These are phyloP conservation scores for Aplysina aerophoba DNA, from an alignment of 37 sponge, comb jelly and placozoan genomes.

Conservation along the genomic window DNA sequence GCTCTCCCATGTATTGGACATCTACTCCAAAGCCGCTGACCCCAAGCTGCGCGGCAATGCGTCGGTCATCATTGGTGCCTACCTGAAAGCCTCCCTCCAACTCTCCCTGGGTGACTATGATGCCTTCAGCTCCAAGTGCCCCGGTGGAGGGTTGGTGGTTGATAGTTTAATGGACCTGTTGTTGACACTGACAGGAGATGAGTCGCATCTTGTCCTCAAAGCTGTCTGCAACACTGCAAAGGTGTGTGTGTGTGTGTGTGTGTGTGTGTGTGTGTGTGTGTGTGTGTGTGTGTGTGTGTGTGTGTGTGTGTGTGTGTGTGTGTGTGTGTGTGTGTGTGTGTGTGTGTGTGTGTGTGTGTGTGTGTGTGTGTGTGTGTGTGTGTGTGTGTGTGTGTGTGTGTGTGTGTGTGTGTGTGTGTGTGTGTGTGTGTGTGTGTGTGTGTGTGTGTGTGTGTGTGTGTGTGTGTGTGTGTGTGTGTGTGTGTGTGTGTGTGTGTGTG, in stretches of 20 bases:
- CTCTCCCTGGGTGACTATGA: constrained; percentile 4
- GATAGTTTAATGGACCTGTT: neutral
- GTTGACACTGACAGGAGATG: constrained; percentile 15
- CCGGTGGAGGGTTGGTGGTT: neutral
- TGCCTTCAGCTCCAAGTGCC: neutral
- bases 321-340: neutral
- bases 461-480: no score
- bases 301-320: neutral
- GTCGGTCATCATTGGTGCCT: neutral
- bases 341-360: neutral
- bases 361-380: neutral
- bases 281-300: neutral
- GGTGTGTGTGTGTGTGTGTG: constrained; percentile 46
- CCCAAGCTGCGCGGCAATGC: constrained; percentile 17
- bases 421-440: no score
- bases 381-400: neutral
- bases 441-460: no score
- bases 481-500: no score
- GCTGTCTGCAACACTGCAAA: constrained; percentile 69
- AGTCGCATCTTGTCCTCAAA: constrained; percentile 64
- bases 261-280: constrained; percentile 1
- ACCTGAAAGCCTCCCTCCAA: neutral
- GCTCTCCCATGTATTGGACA: neutral
- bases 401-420: neutral
- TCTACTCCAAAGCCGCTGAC: neutral